Conservation (phyloP, 2,888 invertebrate genomes). For the Antitype chi region DNA sequence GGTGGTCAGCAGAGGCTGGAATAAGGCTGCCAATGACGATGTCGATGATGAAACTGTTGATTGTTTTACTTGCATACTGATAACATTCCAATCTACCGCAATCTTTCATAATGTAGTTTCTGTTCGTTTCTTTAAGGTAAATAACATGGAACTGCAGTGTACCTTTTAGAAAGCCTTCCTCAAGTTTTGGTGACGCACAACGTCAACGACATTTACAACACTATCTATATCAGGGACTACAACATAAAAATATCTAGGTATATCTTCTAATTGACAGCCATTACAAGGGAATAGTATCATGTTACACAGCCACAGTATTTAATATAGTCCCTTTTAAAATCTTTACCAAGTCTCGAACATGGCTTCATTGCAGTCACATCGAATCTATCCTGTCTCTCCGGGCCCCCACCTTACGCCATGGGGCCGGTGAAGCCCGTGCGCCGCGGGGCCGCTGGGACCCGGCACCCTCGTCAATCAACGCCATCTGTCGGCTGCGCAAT, state of each 20-base stretch:
- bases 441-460: conserved; percentile 21
- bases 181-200: neutral
- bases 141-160: neutral
- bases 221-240: neutral
- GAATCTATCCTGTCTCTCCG: neutral
- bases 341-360: neutral
- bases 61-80: neutral
- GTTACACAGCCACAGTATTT: too few relatives aligned
- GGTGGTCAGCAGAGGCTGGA: too few relatives aligned
- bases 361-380: conserved; percentile 16
- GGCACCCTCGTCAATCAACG: conserved; percentile 68
- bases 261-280: too few relatives aligned
- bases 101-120: neutral
- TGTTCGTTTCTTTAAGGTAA: neutral
- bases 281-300: neutral
- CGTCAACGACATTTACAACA: neutral
- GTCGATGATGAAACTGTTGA: too few relatives aligned
- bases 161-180: neutral
- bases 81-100: neutral
- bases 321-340: neutral
- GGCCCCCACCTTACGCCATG: neutral
- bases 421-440: neutral
- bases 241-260: too few relatives aligned
- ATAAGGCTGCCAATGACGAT: too few relatives aligned
- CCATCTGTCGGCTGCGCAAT: conserved; percentile 65